Conservation (phyloP, 2,888 invertebrate species). For the Erebia palarica region DNA sequence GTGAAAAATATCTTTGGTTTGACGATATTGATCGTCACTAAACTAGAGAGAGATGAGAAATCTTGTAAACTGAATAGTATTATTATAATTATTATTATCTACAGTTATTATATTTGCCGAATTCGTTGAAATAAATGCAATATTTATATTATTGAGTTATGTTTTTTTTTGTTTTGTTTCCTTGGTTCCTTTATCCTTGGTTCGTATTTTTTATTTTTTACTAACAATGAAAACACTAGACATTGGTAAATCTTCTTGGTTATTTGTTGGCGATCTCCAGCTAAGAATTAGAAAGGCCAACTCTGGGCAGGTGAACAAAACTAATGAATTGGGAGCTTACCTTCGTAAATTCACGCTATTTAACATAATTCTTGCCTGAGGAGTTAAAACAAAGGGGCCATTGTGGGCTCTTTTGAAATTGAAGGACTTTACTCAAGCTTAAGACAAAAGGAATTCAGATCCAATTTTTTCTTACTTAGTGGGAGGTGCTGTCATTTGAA, state of each 20-base stretch:
- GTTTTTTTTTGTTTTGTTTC: conserved; percentile 73
- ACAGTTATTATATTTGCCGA: conserved; percentile 81
- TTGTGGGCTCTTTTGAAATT: conserved; percentile 48
- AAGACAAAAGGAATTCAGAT: conserved; percentile 42
- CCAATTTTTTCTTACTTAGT: conserved; percentile 50
- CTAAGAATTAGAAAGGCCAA: conserved; percentile 48
- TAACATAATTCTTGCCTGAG: conserved; percentile 53
- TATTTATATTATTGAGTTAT: conserved; percentile 83
- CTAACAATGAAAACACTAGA: conserved; percentile 38
- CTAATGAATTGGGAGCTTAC: conserved; percentile 49
- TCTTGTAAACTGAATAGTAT: conserved; percentile 81
- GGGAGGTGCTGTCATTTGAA: conserved; percentile 56
- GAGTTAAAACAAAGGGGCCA: conserved; percentile 62
- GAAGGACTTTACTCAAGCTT: conserved; percentile 25
- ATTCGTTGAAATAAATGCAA: conserved; percentile 83
- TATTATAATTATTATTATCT: conserved; percentile 81
- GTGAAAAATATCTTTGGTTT: conserved; percentile 67
- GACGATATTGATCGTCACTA: conserved; percentile 46
- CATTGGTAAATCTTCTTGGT: conserved; percentile 36
- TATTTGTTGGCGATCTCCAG: conserved; percentile 40
- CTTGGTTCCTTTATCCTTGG: conserved; percentile 72
- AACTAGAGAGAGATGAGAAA: conserved; percentile 66
- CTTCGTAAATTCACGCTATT: conserved; percentile 44
- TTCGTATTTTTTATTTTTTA: conserved; percentile 56
- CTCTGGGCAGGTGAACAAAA: conserved; percentile 61